A percentile compares a stretch with the other conserved stretches of the same genome.
phyloP scores from a whole-genome alignment of 2,888 invertebrate genomes.

The Rosalia funebris region DNA sequence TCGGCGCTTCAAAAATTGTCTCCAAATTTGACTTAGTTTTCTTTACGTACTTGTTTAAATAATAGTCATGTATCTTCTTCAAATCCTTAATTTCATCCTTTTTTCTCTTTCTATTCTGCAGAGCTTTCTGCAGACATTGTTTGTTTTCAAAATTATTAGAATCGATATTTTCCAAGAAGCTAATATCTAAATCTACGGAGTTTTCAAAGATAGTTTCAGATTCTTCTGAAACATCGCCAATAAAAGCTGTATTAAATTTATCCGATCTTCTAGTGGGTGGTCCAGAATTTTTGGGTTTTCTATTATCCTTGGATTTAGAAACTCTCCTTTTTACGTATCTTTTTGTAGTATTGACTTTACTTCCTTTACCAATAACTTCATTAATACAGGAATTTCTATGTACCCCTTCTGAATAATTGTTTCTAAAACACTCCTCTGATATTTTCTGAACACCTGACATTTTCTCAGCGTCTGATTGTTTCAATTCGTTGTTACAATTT shows the following conservation, averaged over 20 bases:
- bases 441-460: too few relatives aligned
- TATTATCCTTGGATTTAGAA: neutral
- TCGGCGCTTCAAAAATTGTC: slow-evolving; percentile 22
- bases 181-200: neutral
- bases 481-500: too few relatives aligned
- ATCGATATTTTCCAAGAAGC: neutral
- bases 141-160: neutral
- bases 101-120: neutral
- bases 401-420: too few relatives aligned
- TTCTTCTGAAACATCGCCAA: neutral
- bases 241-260: slow-evolving; percentile 14
- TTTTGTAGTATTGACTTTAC: neutral
- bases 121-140: neutral
- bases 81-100: neutral
- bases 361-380: neutral
- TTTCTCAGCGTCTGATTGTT: too few relatives aligned
- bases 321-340: neutral
- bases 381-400: too few relatives aligned
- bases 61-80: slow-evolving; percentile 9
- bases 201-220: neutral
- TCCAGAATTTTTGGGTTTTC: neutral
- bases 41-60: slow-evolving; percentile 1
- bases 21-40: slow-evolving; percentile 9
- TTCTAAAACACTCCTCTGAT: too few relatives aligned
- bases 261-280: neutral